Evolutionary conservation across 2,797 vertebrate genomes (phyloP), one percentile per base, ranked within the genome.

Genomic region (Taenioides sp.): DNA sequence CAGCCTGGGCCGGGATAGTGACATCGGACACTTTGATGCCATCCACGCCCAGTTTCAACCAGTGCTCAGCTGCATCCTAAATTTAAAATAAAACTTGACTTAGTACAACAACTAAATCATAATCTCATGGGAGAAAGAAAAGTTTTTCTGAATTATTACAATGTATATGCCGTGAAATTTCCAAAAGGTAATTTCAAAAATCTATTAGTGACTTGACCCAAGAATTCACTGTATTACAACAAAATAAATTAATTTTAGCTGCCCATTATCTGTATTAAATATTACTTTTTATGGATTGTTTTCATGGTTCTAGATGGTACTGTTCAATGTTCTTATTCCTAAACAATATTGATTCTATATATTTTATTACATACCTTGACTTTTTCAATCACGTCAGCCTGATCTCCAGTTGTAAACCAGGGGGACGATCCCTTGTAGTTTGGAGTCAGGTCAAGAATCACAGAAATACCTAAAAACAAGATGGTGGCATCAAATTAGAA

Each of bases 401-500:
- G 0, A 0, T 16, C 14, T 0, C 0, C 0, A 7, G 1, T 0
- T 0, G 0, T 12, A 73, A 96, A 96, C 96, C 95, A 96, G 0
- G 34, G 4, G 47, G 20, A 0, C 0, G 0, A 0, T 59, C 92
- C 87, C 0, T 0, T 0, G 54, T 95, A 96, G 88, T 96, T 95
- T 23, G 96, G 96, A 59, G 95, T 96, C 74, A 98, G 80, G 71
- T 97, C 95, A 71, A 97, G 83, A 73, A 97, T 84, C 73, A 98
- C 89, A 70, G 89, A 94, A 73, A 97, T 91, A 17, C 94, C 96
- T 98, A 54, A 43, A 2, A 49, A 67, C 0, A 10, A 59, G 54
- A 43, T 0, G 27, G 1, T 1, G 4, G 27, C 17, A 7, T 17
- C 22, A 23, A 25, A 7, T n/a, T 52, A 58, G 40, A 43, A 43